These are phyloP conservation scores for Cromileptes altivelis DNA, from an alignment of 2,113 vertebrate genomes.

Conservation along the genomic window DNA sequence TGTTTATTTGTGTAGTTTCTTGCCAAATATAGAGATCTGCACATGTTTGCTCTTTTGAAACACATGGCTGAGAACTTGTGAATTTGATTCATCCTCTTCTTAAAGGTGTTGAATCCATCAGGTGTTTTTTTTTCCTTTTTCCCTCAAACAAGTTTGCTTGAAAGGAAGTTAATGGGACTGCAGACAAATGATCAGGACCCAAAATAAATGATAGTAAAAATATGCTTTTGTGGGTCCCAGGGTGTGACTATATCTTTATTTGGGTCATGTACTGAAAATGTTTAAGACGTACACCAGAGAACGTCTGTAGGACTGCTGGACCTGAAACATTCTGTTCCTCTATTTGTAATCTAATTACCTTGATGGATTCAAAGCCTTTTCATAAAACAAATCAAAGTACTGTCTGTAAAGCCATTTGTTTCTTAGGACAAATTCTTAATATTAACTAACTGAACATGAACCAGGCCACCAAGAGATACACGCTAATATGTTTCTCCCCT, in stretches of 20 bases:
- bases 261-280: slow-evolving; percentile 47
- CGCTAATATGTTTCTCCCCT: not conserved
- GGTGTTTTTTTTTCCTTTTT: not conserved
- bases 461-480: not conserved
- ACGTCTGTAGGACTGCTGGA: not conserved
- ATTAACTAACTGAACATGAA: not conserved
- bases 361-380: slow-evolving; percentile 70
- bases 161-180: not conserved
- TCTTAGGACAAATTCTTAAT: not conserved
- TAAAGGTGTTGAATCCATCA: slow-evolving; percentile 66
- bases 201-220: slow-evolving; percentile 25
- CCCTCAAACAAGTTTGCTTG: not conserved
- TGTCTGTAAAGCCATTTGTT: not conserved
- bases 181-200: slow-evolving; percentile 17
- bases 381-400: no score
- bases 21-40: not conserved
- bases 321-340: not conserved
- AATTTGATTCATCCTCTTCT: slow-evolving; percentile 2
- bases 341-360: not conserved
- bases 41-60: not conserved
- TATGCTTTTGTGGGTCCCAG: slow-evolving; percentile 27
- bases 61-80: not conserved
- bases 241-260: slow-evolving; percentile 41
- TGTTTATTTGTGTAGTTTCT: not conserved
- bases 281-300: slow-evolving; percentile 15